Base-by-base conservation (phyloP, 2,888 invertebrate species). In the Allygus modestus region DNA sequence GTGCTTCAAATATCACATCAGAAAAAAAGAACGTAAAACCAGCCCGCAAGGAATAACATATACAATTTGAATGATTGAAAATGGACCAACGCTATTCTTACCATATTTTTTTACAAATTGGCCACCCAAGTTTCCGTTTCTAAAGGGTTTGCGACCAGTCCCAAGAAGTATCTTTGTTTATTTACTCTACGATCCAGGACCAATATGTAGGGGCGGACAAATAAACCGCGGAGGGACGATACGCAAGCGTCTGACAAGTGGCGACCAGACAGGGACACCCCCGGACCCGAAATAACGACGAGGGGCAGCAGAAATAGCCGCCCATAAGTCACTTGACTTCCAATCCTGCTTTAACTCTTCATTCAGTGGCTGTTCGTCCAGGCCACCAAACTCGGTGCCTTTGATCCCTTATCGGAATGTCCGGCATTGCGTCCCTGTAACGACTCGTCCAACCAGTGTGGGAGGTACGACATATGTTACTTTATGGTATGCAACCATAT, bases 291-390 rank as follows among this genome's bases (percentile, higher is more conserved):
- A 69, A 71, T 46, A 71, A 82, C 82, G 54, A 23, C 37, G 28
- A 82, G 46, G 82, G 82, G 82, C 71, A 51, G 82, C 82, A 17
- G 33, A 82, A 82, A 82, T 82, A 82, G 82, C 82, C 82, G 31
- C 43, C 51, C 43, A 82, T 82, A 82, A 71, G 31, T 82, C 71
- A 71, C 71, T 69, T 71, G 71, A 71, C 71, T 71, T 23, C 41
- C 43, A 26, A n/a, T 43, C 23, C 73, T 43, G 5, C 73, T 65
- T 65, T 65, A 43, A 41, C 73, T 73, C 43, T 33, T 71, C 71
- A 33, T 71, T 33, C 28, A n/a, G 11, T 7, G 69, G 5, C 0
- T 41, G n/a, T 41, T 9, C 37, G 37, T 71, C 41, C 71, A 41
- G 20, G 65, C 65, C 65, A 65, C 65, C 65, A 58, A 12, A 5